Evolutionary conservation across 2,113 vertebrate species (phyloP).

Genomic region (Murina feae): DNA sequence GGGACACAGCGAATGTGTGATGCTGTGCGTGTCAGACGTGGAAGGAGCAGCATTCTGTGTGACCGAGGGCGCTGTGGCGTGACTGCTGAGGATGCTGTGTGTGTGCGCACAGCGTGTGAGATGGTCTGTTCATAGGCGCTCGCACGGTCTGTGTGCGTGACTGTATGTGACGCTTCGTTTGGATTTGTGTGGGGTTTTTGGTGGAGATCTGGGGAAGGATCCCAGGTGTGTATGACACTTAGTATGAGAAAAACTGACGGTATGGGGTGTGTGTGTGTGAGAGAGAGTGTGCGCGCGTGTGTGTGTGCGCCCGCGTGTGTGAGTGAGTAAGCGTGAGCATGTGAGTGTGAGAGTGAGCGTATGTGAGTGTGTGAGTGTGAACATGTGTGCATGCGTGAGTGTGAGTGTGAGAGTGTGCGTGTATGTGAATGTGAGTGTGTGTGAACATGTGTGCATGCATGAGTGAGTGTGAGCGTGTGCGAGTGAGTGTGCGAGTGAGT

Average conservation of each 20-base stretch:
- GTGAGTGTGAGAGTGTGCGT: too few relatives aligned
- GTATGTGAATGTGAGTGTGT: too few relatives aligned
- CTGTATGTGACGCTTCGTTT: not conserved
- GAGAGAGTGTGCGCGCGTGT: not conserved
- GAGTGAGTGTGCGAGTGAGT: not conserved
- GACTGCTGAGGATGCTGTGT: not conserved
- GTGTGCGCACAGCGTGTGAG: not conserved
- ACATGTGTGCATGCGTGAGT: too few relatives aligned
- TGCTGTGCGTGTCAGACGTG: not conserved
- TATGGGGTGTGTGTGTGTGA: not conserved
- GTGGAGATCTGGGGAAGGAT: too few relatives aligned
- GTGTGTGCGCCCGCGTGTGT: not conserved
- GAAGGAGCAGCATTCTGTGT: not conserved
- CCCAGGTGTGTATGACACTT: too few relatives aligned
- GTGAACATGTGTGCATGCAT: too few relatives aligned
- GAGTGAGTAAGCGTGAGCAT: too few relatives aligned
- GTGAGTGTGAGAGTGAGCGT: too few relatives aligned
- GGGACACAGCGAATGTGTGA: not conserved
- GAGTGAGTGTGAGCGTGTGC: not conserved
- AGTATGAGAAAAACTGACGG: not conserved
- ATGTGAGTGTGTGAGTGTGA: too few relatives aligned
- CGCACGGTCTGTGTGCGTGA: not conserved
- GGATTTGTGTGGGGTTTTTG: too few relatives aligned
- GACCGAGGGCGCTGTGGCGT: not conserved
- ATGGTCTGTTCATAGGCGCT: not conserved